A percentile compares a stretch with the other conserved stretches of the same genome.
Conservation (phyloP, 2,888 invertebrate species). For the Eupithecia abbreviata region DNA sequence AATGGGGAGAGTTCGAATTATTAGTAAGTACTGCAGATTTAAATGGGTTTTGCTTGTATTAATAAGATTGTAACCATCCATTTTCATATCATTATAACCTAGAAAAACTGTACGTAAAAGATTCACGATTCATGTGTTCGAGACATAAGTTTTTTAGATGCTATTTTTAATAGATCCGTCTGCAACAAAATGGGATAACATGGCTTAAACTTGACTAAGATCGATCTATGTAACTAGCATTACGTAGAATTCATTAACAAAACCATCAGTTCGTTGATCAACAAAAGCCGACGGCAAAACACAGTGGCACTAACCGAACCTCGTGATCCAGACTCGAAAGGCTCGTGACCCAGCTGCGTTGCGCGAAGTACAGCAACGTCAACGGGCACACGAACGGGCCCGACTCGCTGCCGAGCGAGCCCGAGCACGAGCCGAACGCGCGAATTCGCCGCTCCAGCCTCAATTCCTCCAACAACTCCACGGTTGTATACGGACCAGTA, state of each 20-base stretch:
- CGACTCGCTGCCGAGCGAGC: slow-evolving; percentile 74
- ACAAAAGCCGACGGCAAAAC: slow-evolving; percentile 39
- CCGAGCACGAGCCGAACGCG: slow-evolving; percentile 67
- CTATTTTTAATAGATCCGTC: background rate
- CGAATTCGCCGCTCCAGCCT: slow-evolving; percentile 68
- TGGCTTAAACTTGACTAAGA: background rate
- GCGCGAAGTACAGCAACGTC: slow-evolving; percentile 60
- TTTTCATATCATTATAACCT: slow-evolving; percentile 3
- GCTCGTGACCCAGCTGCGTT: slow-evolving; percentile 82
- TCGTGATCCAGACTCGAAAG: slow-evolving; percentile 83
- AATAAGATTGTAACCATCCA: background rate
- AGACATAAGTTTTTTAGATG: background rate
- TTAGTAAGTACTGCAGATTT: slow-evolving; percentile 40
- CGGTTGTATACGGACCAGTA: slow-evolving; percentile 85
- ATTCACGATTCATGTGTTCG: background rate
- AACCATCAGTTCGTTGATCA: slow-evolving; percentile 37
- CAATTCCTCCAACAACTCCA: slow-evolving; percentile 70
- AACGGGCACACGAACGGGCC: slow-evolving; percentile 75
- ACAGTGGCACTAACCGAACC: slow-evolving; percentile 53
- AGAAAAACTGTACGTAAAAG: background rate
- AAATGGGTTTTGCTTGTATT: slow-evolving; percentile 25
- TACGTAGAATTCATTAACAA: background rate
- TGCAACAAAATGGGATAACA: background rate
- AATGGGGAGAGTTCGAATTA: slow-evolving; percentile 31
- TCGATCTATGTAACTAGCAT: background rate